Base-by-base conservation (phyloP, 2,113 vertebrate genomes). In the Hydrochoerus hydrochaeris region DNA sequence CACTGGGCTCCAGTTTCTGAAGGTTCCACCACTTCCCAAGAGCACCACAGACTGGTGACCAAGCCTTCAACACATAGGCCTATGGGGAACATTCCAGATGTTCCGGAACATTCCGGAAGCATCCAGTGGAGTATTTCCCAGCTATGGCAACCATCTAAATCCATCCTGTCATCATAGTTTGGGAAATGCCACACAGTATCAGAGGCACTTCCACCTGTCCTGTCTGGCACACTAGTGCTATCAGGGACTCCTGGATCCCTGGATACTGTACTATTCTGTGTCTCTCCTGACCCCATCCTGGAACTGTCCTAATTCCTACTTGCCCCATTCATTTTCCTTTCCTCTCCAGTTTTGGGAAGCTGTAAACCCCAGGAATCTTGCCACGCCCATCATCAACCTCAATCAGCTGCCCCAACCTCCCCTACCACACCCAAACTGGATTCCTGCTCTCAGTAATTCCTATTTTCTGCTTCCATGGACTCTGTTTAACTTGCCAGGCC, bases 171-270 rank as follows among this genome's bases (percentile, higher is more conserved):
- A 52, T 0, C 4, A 30, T 20, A 28, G 32, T 63, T 73, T 12
- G n/a, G 86, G 49, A 54, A 73, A 67, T 0, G 2, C n/a, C 28
- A 28, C 69, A 13, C 0, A 0, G 6, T 2, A 54, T 12, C 19
- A 2, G 1, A 7, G 17, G 24, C 26, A 0, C 46, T 1, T 62
- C 24, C 22, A 57, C 71, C 78, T 44, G 49, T 13, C 41, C 46
- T 0, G 4, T 12, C 46, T 22, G 49, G 58, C 41, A 91, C 46
- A 30, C 3, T 20, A 6, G 57, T 32, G 28, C 38, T 46, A n/a
- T 24, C 65, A 69, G 44, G n/a, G 0, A 38, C 3, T 38, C 46
- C 54, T 4, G 1, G 44, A 32, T 63, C 26, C 87, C 77, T 78
- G 16, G 13, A 73, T 7, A n/a, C 41, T 52, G 83, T 22, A 22